Evolutionary conservation across 92 coral and sea anemone genomes (phyloP).

Genomic region (Palythoa heliodiscus): DNA sequence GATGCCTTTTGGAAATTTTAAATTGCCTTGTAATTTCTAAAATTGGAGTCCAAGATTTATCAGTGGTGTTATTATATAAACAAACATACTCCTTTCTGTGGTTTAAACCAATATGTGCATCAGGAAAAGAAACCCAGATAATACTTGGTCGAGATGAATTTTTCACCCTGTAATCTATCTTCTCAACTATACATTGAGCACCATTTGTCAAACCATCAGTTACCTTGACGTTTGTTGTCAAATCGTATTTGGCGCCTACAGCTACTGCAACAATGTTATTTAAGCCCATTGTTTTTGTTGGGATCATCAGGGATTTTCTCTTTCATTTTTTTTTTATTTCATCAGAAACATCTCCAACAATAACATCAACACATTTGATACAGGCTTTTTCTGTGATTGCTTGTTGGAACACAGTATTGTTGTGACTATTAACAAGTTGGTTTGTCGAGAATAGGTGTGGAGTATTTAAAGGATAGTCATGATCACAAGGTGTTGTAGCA

Average conservation of each 20-base stretch:
- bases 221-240: slow-evolving; percentile 59
- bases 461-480: not conserved
- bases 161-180: slow-evolving; percentile 16
- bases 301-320: slow-evolving; percentile 57
- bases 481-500: not conserved
- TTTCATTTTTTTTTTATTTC: slow-evolving; percentile 46
- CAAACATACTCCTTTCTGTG: not conserved
- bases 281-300: slow-evolving; percentile 65
- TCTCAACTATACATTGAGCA: slow-evolving; percentile 58
- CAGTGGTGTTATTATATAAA: slow-evolving; percentile 14
- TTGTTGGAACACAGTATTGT: not conserved
- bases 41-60: slow-evolving; percentile 24
- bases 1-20: slow-evolving; percentile 32
- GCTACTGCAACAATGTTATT: slow-evolving; percentile 33
- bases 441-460: not conserved
- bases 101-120: not conserved
- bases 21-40: slow-evolving; percentile 33
- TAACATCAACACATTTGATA: too few species aligned
- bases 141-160: not conserved
- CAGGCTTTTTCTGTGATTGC: not conserved
- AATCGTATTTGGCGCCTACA: slow-evolving; percentile 63
- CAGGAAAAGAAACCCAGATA: slow-evolving; percentile 13
- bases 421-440: not conserved
- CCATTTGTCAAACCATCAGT: slow-evolving; percentile 74
- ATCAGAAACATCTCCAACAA: not conserved